These are phyloP conservation scores for Pogonomyrmex californicus DNA, from an alignment of 1,140 invertebrate genomes.

Conservation along the genomic window DNA sequence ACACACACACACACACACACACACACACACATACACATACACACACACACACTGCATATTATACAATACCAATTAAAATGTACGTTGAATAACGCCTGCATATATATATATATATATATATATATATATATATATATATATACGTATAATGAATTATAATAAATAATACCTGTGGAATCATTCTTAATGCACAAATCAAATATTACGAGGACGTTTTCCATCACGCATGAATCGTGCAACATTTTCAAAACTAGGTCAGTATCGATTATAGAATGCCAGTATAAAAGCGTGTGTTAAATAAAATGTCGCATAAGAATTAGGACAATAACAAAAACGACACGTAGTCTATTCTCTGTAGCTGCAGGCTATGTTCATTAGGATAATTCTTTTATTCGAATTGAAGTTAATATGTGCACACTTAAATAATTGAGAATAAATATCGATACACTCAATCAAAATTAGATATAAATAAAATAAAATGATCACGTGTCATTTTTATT, in stretches of 20 bases:
- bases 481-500: constrained; percentile 1
- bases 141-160: neutral
- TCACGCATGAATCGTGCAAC: constrained; percentile 4
- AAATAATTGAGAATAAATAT: constrained; percentile 58
- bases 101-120: no score
- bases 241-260: constrained; percentile 49
- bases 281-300: constrained; percentile 28
- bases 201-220: constrained; percentile 22
- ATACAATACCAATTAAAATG: neutral
- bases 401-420: constrained; percentile 37
- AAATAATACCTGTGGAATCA: neutral
- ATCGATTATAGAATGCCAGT: constrained; percentile 45
- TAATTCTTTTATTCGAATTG: constrained; percentile 44
- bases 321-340: constrained; percentile 41
- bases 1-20: no score
- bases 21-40: no score
- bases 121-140: no score
- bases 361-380: neutral
- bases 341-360: constrained; percentile 15
- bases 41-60: neutral
- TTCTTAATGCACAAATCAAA: constrained; percentile 12
- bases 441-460: constrained; percentile 16
- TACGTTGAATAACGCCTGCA: no score
- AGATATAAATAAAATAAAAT: neutral
- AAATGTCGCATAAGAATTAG: constrained; percentile 60